Evolutionary conservation across 2,797 vertebrate species (phyloP).

Genomic region (Cyprinodon diabolis): DNA sequence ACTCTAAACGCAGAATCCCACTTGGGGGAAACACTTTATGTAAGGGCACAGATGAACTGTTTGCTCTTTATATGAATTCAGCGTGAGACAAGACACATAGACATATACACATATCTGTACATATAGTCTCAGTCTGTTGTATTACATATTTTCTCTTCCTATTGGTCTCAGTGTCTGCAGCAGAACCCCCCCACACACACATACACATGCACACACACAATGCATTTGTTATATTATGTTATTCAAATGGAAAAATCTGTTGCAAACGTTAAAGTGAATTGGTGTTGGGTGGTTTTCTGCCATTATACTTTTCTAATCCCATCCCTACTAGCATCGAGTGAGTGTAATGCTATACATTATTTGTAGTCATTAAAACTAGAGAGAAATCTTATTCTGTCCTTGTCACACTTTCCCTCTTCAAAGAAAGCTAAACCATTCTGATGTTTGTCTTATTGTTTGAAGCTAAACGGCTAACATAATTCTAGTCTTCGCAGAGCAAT

Average conservation of each 20-base stretch:
- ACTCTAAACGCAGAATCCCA: conserved; percentile 60
- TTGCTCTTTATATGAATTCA: conserved; percentile 51
- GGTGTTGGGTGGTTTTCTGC: not conserved
- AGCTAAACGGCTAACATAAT: not conserved
- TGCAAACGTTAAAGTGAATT: not conserved
- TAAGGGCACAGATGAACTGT: conserved; percentile 71
- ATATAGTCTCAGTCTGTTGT: conserved; percentile 13
- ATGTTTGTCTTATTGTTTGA: conserved; percentile 5
- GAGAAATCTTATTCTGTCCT: not conserved
- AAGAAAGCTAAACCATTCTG: not conserved
- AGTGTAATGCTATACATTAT: not conserved
- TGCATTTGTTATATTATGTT: conserved; percentile 21
- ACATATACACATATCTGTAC: too few species aligned
- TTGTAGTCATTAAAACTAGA: not conserved
- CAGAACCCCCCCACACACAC: conserved; percentile 5
- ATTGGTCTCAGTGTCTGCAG: not conserved
- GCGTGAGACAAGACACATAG: conserved; percentile 48
- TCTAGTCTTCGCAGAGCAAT: conserved; percentile 4
- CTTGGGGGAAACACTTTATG: conserved; percentile 68
- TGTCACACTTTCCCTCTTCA: not conserved
- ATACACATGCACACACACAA: not conserved
- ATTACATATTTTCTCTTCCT: conserved; percentile 10
- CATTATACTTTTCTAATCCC: not conserved
- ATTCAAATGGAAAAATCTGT: conserved; percentile 13
- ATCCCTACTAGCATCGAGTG: not conserved